A percentile compares a stretch with the other conserved stretches of the same genome.
These are phyloP conservation scores for Stictocephala bisonia DNA, from an alignment of 2,888 invertebrate genomes.

Conservation along the genomic window DNA sequence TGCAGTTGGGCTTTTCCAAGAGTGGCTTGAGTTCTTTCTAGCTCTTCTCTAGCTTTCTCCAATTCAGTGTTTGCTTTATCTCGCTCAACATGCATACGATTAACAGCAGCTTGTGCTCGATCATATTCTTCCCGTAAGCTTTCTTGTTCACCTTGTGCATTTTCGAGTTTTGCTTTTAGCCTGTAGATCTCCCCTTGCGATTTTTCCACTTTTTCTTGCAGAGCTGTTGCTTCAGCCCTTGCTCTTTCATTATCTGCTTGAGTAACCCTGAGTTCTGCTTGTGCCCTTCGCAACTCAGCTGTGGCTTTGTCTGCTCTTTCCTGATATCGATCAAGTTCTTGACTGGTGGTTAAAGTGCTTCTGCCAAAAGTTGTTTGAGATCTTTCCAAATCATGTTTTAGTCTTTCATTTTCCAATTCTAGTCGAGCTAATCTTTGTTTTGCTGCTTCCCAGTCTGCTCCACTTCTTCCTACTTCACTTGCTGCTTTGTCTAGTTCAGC, in stretches of 20 bases:
- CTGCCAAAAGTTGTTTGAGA: conserved; percentile 87
- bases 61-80: conserved; percentile 87
- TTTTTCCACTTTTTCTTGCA: conserved; percentile 94
- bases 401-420: conserved; percentile 90
- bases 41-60: conserved; percentile 88
- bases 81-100: conserved; percentile 87
- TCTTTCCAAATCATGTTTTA: conserved; percentile 86
- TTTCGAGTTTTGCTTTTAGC: conserved; percentile 92
- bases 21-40: conserved; percentile 89
- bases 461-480: conserved; percentile 88
- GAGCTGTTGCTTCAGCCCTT: conserved; percentile 81
- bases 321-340: conserved; percentile 84
- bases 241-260: conserved; percentile 92
- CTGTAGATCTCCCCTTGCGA: conserved; percentile 95
- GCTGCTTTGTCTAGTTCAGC: conserved; percentile 93
- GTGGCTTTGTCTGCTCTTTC: conserved; percentile 88
- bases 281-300: conserved; percentile 86
- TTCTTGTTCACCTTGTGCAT: conserved; percentile 94
- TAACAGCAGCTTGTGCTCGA: conserved; percentile 83
- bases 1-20: conserved; percentile 91
- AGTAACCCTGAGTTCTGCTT: conserved; percentile 90
- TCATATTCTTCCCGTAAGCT: conserved; percentile 94
- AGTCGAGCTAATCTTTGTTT: conserved; percentile 85
- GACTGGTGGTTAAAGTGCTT: conserved; percentile 82
- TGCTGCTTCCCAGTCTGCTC: conserved; percentile 89